Evolutionary conservation across 2,797 vertebrate genomes (phyloP), one percentile per base, ranked within the genome.

Genomic region (Chanos chanos): DNA sequence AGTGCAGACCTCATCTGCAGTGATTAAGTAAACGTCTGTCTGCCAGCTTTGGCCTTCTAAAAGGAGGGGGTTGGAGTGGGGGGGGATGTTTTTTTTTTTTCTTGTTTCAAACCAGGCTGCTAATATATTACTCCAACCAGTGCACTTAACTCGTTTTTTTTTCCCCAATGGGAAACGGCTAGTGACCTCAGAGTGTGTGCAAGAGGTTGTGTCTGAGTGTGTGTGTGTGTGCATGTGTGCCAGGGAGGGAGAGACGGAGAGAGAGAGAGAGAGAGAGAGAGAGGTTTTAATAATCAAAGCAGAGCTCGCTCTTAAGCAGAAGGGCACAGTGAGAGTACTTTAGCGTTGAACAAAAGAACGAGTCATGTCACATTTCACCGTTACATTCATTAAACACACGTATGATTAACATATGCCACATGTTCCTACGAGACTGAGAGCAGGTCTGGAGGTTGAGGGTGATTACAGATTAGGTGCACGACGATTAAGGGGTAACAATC

Each of bases 351-450:
- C 78, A 78, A 70, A 72, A 76, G 71, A 81, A 79, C 80, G 70
- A 77, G 77, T 70, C 81, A 82, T 66, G 70, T 75, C 78, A 69
- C 74, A 40, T 70, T 87, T 84, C 83, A 81, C 77, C 76, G 84
- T 77, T 82, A 88, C 85, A 87, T 89, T 87, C 87, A 88, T 88
- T 89, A 87, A 85, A 84, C 85, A 84, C 81, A 82, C 81, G 80
- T 81, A 83, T 37, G 76, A 77, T 77, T 76, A 79, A 56, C 56
- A 50, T 52, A 56, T 51, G 48, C 58, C 37, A 57, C 65, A 65
- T 50, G 65, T 37, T 72, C 66, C 45, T 45, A 15, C 57, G 56
- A 45, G 61, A 39, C n/a, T 65, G 52, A 68, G 51, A 52, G 45
- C 36, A 13, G 54, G 64, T 68, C 60, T 67, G 56, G 64, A 63